Evolutionary conservation across 1,140 invertebrate species (phyloP), one percentile per base, ranked within the genome.

Genomic region (Scylla paramamosain): DNA sequence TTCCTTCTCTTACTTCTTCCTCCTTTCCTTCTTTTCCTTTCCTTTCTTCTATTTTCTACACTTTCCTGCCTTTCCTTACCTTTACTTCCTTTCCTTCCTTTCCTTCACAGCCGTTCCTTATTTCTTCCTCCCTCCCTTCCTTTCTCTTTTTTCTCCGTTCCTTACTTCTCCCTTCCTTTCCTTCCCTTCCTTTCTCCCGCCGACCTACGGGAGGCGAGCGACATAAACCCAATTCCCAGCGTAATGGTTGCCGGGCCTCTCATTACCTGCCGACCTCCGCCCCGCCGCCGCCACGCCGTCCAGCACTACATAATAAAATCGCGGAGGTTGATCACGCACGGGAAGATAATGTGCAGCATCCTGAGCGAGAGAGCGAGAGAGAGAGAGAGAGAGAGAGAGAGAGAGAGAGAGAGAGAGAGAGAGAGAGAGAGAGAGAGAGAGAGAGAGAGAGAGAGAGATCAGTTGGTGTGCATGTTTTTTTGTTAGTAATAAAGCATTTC

Each of bases 331-430:
- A 77, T 77, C 67, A 77, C 67, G 67, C 67, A 77, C 67, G 67
- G 67, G 67, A 39, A 77, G 67, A 77, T 77, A 77, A 77, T 77
- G 52, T 86, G 83, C 83, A 39, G 83, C 83, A 86, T 86, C 83
- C 32, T 86, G 28, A 88, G 86, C 45, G 88, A 89, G 88, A 48
- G 32, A 89, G 88, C 48, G 88, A 89, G 88, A 89, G 88, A 89
- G 88, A 89, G 88, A 89, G 88, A 89, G 88, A 89, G 32, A 89
- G 88, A 89, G 88, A 89, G 88, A 89, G 88, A 89, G 88, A 89
- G 32, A 89, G 88, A 89, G 88, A 89, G 45, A 46, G 88, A 89
- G 45, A 46, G 45, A 46, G 88, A 89, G 88, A 46, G 88, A 89
- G 32, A 46, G 88, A 89, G 88, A 46, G 88, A 89, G 88, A 46